Base-by-base conservation (phyloP, 64 coral and sea anemone genomes). In the Porites australiensis region DNA sequence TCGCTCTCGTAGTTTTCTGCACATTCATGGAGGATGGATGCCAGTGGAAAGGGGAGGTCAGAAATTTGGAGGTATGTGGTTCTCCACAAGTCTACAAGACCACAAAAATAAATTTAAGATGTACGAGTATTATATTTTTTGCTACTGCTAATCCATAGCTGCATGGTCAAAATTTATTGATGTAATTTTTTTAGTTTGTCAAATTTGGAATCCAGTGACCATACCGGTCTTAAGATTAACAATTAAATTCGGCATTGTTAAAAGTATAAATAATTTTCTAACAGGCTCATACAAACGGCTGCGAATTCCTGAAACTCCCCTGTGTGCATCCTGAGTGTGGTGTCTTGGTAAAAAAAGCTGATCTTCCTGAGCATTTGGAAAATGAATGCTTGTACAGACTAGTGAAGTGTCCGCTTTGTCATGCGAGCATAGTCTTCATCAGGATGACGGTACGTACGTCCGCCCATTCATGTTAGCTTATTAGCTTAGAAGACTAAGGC, bases 391-490 rank as follows among this genome's bases (percentile, higher is more conserved):
- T 45, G 37, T 74, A 27, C 46, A 27, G 71, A 47, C 37, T 49
- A 8, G 37, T 44, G 59, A 47, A 62, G 5, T 82, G 79, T 11
- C 6, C 3, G 10, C 9, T 82, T 11, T 82, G 79, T 8, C 2
- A 82, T 0, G 4, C 2, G 9, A 14, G 18, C 6, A 16, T 82
- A 8, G 43, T 18, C 6, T 64, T 50, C 2, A 18, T 3, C 14
- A 82, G 61, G 8, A 45, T 82, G 79, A 82, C 27, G 79, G 79
- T 82, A 82, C 55, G 11, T 37, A n/a, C n/a, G n/a, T n/a, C n/a
- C n/a, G n/a, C n/a, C n/a, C n/a, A n/a, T n/a, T n/a, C n/a, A n/a
- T n/a, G n/a, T n/a, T n/a, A n/a, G n/a, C n/a, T n/a, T n/a, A n/a
- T n/a, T n/a, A n/a, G n/a, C n/a, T n/a, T n/a, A n/a, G n/a, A n/a